Percentiles rank a stretch among this genome's conserved stretches.
phyloP scores from a whole-genome alignment of 2,113 vertebrate genomes.

The Hemichromis elongatus region DNA sequence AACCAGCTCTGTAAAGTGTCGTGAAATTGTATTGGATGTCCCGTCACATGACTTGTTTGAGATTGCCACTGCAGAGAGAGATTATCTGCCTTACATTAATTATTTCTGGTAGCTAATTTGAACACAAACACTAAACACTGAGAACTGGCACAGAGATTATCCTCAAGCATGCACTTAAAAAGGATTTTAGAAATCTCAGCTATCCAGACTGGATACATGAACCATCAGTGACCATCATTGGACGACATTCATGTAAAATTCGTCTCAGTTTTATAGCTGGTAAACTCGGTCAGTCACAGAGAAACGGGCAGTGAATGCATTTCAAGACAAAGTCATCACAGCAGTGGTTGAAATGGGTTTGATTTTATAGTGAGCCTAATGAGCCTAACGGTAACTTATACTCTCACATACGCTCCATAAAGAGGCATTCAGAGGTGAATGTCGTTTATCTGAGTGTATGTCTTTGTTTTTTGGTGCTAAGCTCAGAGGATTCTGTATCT shows the following conservation, averaged over 20 bases:
- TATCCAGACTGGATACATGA: neutral
- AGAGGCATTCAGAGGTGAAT: conserved; percentile 24
- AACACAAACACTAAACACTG: fast-evolving
- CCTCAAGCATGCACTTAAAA: fast-evolving
- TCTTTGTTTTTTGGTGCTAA: conserved; percentile 2
- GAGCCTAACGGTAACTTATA: neutral
- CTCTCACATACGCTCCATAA: conserved; percentile 2
- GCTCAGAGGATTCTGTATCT: neutral
- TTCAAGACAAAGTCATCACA: neutral
- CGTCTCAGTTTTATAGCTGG: neutral
- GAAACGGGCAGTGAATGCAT: neutral
- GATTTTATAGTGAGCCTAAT: neutral
- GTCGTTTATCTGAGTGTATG: conserved; percentile 20
- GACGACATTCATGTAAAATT: neutral
- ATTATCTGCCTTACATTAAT: neutral
- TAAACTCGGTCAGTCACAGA: conserved; percentile 24
- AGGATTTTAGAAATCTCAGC: fast-evolving
- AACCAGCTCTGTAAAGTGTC: conserved; percentile 34
- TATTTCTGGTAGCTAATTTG: fast-evolving
- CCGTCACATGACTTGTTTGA: conserved; percentile 3
- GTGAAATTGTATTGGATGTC: neutral
- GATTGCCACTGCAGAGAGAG: neutral
- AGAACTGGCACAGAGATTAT: neutral
- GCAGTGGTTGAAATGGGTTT: conserved; percentile 52
- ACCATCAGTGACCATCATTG: neutral